Evolutionary conservation across 2,797 vertebrate genomes (phyloP).

Genomic region (Lepilemur septentrionalis): DNA sequence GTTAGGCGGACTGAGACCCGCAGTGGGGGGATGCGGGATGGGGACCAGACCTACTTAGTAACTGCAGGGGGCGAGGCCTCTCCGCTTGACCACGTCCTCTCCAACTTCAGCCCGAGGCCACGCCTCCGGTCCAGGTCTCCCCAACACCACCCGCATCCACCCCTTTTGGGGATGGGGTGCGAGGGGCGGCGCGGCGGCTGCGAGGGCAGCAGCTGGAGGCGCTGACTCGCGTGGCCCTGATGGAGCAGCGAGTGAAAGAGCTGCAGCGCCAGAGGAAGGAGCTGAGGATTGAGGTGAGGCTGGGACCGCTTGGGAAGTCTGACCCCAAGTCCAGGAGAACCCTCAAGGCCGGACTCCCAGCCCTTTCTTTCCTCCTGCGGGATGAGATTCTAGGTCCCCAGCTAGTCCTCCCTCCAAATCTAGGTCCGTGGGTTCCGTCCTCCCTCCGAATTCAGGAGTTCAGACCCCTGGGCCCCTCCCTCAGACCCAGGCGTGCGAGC

Average conservation of each 20-base stretch:
- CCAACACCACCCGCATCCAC: not conserved
- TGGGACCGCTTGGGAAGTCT: not conserved
- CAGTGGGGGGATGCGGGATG: fast-evolving
- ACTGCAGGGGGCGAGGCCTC: not conserved
- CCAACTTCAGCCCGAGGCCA: conserved; percentile 44
- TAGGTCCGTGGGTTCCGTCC: not conserved
- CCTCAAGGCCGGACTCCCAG: not conserved
- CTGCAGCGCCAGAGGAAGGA: conserved; percentile 92
- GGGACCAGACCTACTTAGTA: not conserved
- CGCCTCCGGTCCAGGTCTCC: fast-evolving
- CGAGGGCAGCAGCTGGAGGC: conserved; percentile 72
- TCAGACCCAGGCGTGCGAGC: not conserved
- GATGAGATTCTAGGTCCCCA: not conserved
- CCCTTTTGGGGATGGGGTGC: not conserved
- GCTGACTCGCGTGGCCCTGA: conserved; percentile 79
- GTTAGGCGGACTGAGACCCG: not conserved
- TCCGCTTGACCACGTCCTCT: not conserved
- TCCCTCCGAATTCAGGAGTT: not conserved
- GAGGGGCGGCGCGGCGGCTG: conserved; percentile 16
- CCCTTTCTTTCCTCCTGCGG: not conserved
- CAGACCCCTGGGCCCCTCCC: not conserved
- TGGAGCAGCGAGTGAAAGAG: conserved; percentile 89
- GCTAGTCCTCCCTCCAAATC: not conserved
- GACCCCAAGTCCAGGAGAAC: not conserved
- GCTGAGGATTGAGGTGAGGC: conserved; percentile 90